Evolutionary conservation across 2,113 vertebrate species (phyloP).

Genomic region (Choloepus hoffmanni): DNA sequence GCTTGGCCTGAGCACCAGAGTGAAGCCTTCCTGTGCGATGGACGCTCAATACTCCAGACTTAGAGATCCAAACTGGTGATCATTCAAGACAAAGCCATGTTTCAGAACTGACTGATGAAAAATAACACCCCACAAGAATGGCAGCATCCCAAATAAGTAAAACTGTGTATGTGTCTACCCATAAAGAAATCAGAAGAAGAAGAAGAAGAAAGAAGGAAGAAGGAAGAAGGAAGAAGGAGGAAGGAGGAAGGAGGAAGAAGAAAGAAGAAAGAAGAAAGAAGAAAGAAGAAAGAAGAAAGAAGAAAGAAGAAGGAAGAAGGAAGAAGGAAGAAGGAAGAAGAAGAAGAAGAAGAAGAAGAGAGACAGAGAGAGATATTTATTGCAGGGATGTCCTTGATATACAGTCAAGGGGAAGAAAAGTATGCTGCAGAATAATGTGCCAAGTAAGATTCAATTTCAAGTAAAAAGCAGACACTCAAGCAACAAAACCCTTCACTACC

Average conservation of each 20-base stretch:
- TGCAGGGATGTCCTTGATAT: not conserved
- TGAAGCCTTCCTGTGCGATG: not conserved
- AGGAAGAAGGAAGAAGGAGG: too few species aligned
- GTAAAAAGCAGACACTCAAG: not conserved
- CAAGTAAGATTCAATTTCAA: not conserved
- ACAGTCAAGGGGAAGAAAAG: not conserved
- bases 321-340: not conserved
- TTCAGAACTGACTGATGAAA: not conserved
- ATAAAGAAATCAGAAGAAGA: constrained; percentile 22
- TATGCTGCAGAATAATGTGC: not conserved
- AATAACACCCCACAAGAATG: not conserved
- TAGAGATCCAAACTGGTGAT: not conserved
- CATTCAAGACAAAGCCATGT: not conserved
- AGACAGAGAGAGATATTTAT: not conserved
- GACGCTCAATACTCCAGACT: not conserved
- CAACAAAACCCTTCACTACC: not conserved
- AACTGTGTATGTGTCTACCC: not conserved
- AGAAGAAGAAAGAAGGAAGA: too few species aligned
- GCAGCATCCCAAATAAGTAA: not conserved
- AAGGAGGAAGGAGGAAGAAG: not conserved
- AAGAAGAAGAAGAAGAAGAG: too few species aligned
- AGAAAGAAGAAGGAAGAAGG: not conserved
- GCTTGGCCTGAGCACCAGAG: not conserved
- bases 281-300: not conserved
- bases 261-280: too few species aligned